Percentiles rank a stretch among this genome's conserved stretches.
Conservation (phyloP, 2,888 invertebrate species). For the Pedicia rivosa region DNA sequence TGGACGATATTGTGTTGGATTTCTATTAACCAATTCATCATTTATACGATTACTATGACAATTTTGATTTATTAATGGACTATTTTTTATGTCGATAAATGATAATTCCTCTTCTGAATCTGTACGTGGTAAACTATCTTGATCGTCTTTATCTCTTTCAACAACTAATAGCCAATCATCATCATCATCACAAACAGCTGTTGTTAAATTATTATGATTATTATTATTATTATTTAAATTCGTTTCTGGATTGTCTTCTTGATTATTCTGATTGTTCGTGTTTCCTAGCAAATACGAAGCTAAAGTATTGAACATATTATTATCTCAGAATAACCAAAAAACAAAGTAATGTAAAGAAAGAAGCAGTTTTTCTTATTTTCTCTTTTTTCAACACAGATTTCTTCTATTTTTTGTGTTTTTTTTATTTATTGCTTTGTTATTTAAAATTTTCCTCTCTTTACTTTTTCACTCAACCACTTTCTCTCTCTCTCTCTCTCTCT, state of each 20-base stretch:
- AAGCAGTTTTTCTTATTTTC: too few species aligned
- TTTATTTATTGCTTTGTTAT: too few species aligned
- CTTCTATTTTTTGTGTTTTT: too few species aligned
- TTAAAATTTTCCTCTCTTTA: too few species aligned
- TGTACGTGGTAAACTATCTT: conserved; percentile 22
- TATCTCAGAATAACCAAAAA: neutral
- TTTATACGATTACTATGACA: conserved; percentile 5
- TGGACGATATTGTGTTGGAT: neutral
- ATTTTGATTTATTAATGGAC: conserved; percentile 6
- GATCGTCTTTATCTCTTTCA: conserved; percentile 24
- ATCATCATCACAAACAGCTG: conserved; percentile 25
- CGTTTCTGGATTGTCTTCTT: conserved; percentile 10
- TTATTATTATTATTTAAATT: conserved; percentile 8
- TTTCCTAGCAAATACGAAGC: conserved; percentile 38
- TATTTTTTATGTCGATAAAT: conserved; percentile 20
- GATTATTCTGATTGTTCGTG: conserved; percentile 20
- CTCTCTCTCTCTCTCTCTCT: too few species aligned
- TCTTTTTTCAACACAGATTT: too few species aligned
- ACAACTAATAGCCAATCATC: conserved; percentile 42
- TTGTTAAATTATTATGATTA: conserved; percentile 23
- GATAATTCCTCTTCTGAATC: conserved; percentile 26
- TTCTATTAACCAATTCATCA: conserved; percentile 3
- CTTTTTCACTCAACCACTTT: too few species aligned
- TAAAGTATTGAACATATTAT: conserved; percentile 43
- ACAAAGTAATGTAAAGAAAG: too few species aligned